phyloP scores from a whole-genome alignment of 1,140 invertebrate genomes.

The Periplaneta americana region DNA sequence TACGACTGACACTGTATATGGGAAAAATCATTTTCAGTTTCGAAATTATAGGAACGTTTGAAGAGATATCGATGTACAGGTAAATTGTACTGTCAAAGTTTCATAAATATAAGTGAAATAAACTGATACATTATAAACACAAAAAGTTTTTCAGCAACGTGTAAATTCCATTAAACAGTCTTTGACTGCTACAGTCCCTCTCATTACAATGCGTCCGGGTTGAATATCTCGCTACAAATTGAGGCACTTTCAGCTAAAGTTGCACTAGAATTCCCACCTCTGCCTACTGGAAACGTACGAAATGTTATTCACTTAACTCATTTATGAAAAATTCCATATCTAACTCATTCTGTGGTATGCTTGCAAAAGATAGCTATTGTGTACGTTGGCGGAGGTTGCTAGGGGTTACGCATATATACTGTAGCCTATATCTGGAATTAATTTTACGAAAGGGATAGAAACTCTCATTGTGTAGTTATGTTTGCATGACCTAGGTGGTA shows the following conservation, averaged over 20 bases:
- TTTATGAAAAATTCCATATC: neutral
- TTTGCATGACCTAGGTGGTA: too few relatives aligned
- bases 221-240: neutral
- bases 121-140: neutral
- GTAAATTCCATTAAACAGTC: neutral
- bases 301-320: neutral
- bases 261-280: neutral
- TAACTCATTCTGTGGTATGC: neutral
- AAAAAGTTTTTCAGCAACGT: neutral
- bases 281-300: neutral
- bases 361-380: too few relatives aligned
- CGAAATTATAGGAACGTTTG: too few relatives aligned
- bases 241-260: neutral
- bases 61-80: too few relatives aligned
- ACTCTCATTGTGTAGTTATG: too few relatives aligned
- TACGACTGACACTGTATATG: too few relatives aligned
- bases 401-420: too few relatives aligned
- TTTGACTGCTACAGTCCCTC: neutral
- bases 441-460: too few relatives aligned
- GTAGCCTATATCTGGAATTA: too few relatives aligned
- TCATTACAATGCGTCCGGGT: neutral
- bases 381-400: too few relatives aligned
- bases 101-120: neutral
- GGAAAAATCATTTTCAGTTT: too few relatives aligned
- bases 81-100: neutral